Conservation (phyloP, 2,888 invertebrate genomes). For the Ceratothoa steindachneri region DNA sequence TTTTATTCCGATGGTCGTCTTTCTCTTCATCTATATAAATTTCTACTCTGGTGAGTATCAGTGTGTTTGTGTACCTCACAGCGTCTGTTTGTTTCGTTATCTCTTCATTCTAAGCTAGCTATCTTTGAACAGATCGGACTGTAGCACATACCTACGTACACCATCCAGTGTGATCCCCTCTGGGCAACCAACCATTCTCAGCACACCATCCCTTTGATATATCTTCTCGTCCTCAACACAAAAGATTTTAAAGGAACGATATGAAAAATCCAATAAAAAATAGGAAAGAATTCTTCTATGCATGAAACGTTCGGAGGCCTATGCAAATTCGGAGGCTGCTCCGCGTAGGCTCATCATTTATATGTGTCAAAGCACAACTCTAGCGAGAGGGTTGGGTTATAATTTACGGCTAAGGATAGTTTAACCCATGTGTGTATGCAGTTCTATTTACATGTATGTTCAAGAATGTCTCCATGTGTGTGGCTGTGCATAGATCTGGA, state of each 20-base stretch:
- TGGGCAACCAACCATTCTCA: too few relatives aligned
- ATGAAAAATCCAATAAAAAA: not conserved
- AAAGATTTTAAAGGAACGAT: not conserved
- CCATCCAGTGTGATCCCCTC: too few relatives aligned
- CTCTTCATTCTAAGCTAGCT: too few relatives aligned
- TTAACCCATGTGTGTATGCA: not conserved
- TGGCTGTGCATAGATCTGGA: not conserved
- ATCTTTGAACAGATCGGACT: too few relatives aligned
- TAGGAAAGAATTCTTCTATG: not conserved
- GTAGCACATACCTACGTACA: too few relatives aligned
- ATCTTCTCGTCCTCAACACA: not conserved
- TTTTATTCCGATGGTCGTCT: too few relatives aligned
- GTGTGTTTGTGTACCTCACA: too few relatives aligned
- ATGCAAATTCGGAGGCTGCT: not conserved
- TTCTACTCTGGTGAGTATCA: too few relatives aligned
- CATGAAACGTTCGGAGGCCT: not conserved
- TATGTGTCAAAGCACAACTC: slow-evolving; percentile 4
- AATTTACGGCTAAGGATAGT: not conserved
- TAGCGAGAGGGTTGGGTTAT: not conserved
- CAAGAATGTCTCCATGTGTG: not conserved
- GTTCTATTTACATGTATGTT: not conserved
- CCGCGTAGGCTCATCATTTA: not conserved
- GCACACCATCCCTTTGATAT: not conserved
- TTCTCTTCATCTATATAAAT: too few relatives aligned
- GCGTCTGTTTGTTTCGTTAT: too few relatives aligned